Percentiles rank a stretch among this genome's conserved stretches.
Evolutionary conservation across 1,140 invertebrate species (phyloP).

Genomic region (Littorina saxatilis): DNA sequence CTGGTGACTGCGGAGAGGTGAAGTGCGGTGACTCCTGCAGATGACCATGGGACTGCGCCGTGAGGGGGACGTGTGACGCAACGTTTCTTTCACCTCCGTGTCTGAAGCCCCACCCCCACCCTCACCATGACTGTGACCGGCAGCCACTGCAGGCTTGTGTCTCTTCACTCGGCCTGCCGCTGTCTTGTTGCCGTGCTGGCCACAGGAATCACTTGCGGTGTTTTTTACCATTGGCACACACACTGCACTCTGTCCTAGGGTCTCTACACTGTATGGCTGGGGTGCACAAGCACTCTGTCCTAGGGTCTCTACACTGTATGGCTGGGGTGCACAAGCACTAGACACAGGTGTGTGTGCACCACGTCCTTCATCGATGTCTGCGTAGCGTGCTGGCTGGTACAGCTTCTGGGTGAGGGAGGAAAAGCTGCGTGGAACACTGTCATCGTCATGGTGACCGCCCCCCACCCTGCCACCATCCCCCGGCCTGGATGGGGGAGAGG

Average conservation of each 20-base stretch:
- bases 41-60: too few relatives aligned
- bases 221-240: neutral
- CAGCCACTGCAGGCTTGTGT: slow-evolving; percentile 6
- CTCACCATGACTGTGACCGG: neutral
- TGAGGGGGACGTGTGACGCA: neutral
- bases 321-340: too few relatives aligned
- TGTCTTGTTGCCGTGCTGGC: neutral
- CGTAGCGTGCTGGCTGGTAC: slow-evolving; percentile 12
- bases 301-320: neutral
- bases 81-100: neutral
- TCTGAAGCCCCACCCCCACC: neutral
- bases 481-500: slow-evolving; percentile 10
- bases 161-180: neutral
- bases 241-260: neutral
- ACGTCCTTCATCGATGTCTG: neutral
- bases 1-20: neutral
- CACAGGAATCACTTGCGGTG: neutral
- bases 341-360: neutral
- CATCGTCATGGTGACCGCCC: neutral
- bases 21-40: neutral
- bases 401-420: neutral
- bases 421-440: neutral
- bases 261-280: neutral
- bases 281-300: neutral
- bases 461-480: neutral